Conservation (phyloP, 2,797 vertebrate genomes). For the Choloepus didactylus region DNA sequence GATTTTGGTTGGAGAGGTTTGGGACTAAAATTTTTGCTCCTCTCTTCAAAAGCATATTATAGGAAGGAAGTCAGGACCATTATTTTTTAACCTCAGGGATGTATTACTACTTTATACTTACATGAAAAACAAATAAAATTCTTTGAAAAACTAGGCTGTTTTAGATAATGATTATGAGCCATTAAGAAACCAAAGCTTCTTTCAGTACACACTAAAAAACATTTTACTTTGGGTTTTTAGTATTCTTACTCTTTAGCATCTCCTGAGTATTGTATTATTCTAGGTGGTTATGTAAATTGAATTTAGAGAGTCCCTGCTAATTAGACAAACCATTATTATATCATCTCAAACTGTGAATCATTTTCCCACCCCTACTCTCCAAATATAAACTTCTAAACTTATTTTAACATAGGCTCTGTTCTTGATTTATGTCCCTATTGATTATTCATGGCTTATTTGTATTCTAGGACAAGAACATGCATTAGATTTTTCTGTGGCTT, state of each 20-base stretch:
- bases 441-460: conserved; percentile 61
- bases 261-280: conserved; percentile 54
- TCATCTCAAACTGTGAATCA: conserved; percentile 39
- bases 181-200: conserved; percentile 70
- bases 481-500: conserved; percentile 42
- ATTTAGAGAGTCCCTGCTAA: conserved; percentile 56
- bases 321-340: conserved; percentile 54
- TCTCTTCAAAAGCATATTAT: conserved; percentile 69
- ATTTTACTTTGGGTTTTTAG: conserved; percentile 59
- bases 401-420: not conserved
- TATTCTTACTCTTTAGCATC: conserved; percentile 43
- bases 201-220: conserved; percentile 56
- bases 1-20: conserved; percentile 45
- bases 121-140: conserved; percentile 79
- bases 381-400: conserved; percentile 50
- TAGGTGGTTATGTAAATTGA: conserved; percentile 69
- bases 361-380: not conserved
- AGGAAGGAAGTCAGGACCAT: conserved; percentile 24
- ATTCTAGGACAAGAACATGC: conserved; percentile 21
- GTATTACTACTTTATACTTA: conserved; percentile 65
- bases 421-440: conserved; percentile 61
- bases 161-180: conserved; percentile 78
- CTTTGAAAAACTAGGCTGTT: conserved; percentile 79
- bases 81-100: conserved; percentile 70
- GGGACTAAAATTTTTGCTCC: conserved; percentile 62